These are phyloP conservation scores for Eurytoma californica DNA, from an alignment of 2,888 invertebrate genomes.

Conservation along the genomic window DNA sequence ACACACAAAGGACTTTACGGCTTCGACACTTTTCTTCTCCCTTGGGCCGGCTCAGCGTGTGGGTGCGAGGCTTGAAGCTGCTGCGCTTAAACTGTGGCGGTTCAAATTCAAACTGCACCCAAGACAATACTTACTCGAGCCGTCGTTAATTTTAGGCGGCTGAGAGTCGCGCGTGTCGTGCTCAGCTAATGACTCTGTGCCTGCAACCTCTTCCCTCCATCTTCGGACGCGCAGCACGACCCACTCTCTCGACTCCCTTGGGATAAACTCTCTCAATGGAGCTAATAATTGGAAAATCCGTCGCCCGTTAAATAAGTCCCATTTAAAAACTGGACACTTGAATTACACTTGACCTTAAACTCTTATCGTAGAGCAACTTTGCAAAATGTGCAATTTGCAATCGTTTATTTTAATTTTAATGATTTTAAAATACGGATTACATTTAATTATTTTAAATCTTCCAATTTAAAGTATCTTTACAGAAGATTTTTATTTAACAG, in stretches of 20 bases:
- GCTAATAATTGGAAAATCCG: slow-evolving; percentile 11
- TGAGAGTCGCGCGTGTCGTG: slow-evolving; percentile 3
- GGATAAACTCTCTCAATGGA: not conserved
- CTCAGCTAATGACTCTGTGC: slow-evolving; percentile 10
- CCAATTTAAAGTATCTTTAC: not conserved
- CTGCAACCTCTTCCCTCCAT: not conserved
- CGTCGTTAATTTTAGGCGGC: slow-evolving; percentile 42
- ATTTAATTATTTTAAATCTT: no score
- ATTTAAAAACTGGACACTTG: not conserved
- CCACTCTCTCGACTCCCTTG: not conserved
- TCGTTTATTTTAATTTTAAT: not conserved
- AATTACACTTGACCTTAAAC: not conserved
- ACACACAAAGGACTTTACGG: slow-evolving; percentile 48
- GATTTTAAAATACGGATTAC: no score
- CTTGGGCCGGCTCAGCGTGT: not conserved
- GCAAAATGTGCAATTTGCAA: not conserved
- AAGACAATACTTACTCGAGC: slow-evolving; percentile 14
- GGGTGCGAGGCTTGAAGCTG: not conserved
- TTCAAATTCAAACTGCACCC: slow-evolving; percentile 51
- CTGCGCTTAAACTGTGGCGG: slow-evolving; percentile 8
- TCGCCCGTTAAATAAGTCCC: not conserved
- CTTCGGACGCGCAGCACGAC: not conserved
- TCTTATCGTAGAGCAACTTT: not conserved
- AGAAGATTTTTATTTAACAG: no score
- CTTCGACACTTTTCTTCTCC: slow-evolving; percentile 38